These are phyloP conservation scores for Drosophila affinis DNA, from an alignment of 2,888 invertebrate genomes.

Conservation along the genomic window DNA sequence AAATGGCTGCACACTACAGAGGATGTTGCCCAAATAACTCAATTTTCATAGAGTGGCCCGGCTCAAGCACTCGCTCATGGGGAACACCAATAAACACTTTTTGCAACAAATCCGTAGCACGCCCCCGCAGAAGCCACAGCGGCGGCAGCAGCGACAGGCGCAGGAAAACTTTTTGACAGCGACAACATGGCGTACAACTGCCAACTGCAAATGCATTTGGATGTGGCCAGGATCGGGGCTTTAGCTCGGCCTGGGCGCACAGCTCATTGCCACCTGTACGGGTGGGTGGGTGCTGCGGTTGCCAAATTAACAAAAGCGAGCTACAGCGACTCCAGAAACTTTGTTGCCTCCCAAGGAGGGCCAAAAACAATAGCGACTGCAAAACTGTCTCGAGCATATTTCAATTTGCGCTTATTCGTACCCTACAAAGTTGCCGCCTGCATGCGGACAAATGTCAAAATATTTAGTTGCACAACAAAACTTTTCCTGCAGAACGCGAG, in stretches of 20 bases:
- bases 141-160: conserved; percentile 43
- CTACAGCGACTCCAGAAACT: conserved; percentile 46
- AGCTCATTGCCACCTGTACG: conserved; percentile 33
- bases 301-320: conserved; percentile 73
- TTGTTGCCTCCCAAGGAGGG: conserved; percentile 46
- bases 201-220: conserved; percentile 62
- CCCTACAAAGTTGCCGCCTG: conserved; percentile 48
- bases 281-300: conserved; percentile 52
- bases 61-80: conserved; percentile 35
- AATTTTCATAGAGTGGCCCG: conserved; percentile 73
- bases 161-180: conserved; percentile 74
- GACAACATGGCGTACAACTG: conserved; percentile 73
- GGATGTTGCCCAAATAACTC: conserved; percentile 64
- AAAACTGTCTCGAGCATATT: conserved; percentile 74
- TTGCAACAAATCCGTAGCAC: conserved; percentile 72
- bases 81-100: conserved; percentile 77
- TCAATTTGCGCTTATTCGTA: conserved; percentile 60
- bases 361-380: conserved; percentile 70
- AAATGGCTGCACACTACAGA: conserved; percentile 30
- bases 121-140: conserved; percentile 32
- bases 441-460: conserved; percentile 70
- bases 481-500: conserved; percentile 47
- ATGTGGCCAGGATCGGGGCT: conserved; percentile 6
- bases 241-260: conserved; percentile 2
- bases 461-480: conserved; percentile 70